A percentile compares a stretch with the other conserved stretches of the same genome.
phyloP scores from a whole-genome alignment of 2,113 vertebrate species.

The Apaloderma vittatum region DNA sequence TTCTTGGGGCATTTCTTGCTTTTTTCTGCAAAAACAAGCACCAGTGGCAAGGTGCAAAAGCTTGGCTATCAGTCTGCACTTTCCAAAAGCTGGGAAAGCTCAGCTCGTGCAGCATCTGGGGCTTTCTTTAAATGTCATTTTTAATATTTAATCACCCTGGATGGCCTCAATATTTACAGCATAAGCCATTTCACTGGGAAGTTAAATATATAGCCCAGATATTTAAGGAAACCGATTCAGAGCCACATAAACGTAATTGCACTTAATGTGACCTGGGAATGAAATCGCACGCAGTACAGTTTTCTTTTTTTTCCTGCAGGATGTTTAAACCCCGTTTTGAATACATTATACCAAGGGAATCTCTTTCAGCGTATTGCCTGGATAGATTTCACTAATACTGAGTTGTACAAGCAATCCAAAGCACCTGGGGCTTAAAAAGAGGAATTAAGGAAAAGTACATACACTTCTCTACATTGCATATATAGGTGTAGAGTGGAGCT shows the following conservation, averaged over 20 bases:
- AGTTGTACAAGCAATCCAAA: background rate
- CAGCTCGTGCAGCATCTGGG: background rate
- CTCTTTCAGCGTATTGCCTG: background rate
- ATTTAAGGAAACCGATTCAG: conserved; percentile 41
- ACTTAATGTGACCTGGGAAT: conserved; percentile 9
- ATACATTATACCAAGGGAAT: background rate
- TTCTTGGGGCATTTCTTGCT: background rate
- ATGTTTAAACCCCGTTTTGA: background rate
- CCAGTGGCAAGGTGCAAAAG: rapidly evolving
- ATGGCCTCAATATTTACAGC: conserved; percentile 35
- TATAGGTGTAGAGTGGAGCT: background rate
- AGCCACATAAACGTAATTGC: conserved; percentile 41
- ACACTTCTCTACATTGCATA: background rate
- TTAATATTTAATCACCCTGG: conserved; percentile 31
- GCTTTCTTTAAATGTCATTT: conserved; percentile 26
- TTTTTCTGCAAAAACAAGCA: background rate
- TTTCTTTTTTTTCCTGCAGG: background rate
- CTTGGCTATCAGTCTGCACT: background rate
- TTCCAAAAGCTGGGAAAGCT: background rate
- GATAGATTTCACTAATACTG: background rate
- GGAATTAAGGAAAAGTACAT: background rate
- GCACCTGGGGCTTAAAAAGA: background rate
- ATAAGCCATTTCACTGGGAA: conserved; percentile 12
- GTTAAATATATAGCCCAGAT: conserved; percentile 22
- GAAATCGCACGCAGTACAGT: background rate